Evolutionary conservation across 2,797 vertebrate species (phyloP).

Genomic region (Sebastes cheni): DNA sequence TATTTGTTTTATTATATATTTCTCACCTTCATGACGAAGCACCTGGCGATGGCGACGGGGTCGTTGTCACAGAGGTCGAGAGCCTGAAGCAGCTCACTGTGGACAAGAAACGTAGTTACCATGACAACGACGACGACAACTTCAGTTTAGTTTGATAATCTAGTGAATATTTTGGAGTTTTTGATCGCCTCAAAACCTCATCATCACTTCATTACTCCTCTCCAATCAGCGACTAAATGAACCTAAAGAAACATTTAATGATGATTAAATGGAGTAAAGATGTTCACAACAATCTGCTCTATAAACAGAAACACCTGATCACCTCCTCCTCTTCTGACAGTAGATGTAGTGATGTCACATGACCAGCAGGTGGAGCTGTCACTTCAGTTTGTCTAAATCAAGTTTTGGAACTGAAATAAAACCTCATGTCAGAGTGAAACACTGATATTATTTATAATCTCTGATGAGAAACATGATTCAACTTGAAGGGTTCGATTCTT

Average conservation of each 20-base stretch:
- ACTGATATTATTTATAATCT: too few relatives aligned
- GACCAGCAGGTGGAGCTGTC: slow-evolving; percentile 1
- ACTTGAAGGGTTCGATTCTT: too few relatives aligned
- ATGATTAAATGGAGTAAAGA: background rate
- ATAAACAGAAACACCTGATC: too few relatives aligned
- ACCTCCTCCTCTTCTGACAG: background rate
- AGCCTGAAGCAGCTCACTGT: slow-evolving; percentile 91
- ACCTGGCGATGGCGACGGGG: slow-evolving; percentile 90
- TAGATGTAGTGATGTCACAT: background rate
- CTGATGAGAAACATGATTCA: too few relatives aligned
- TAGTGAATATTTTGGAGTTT: background rate
- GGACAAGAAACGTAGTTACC: background rate
- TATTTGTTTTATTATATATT: too few relatives aligned
- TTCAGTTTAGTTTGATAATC: background rate
- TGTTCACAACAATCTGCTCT: background rate
- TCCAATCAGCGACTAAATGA: too few relatives aligned
- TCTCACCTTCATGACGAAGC: slow-evolving; percentile 91
- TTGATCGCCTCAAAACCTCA: too few relatives aligned
- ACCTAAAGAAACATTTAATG: too few relatives aligned
- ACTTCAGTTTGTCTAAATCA: background rate
- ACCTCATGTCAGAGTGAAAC: too few relatives aligned
- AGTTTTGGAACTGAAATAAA: background rate
- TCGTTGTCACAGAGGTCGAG: slow-evolving; percentile 90
- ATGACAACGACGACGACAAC: background rate
- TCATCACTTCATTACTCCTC: too few relatives aligned